phyloP scores from a whole-genome alignment of 2,888 invertebrate species.

The Ophion ellenae region DNA sequence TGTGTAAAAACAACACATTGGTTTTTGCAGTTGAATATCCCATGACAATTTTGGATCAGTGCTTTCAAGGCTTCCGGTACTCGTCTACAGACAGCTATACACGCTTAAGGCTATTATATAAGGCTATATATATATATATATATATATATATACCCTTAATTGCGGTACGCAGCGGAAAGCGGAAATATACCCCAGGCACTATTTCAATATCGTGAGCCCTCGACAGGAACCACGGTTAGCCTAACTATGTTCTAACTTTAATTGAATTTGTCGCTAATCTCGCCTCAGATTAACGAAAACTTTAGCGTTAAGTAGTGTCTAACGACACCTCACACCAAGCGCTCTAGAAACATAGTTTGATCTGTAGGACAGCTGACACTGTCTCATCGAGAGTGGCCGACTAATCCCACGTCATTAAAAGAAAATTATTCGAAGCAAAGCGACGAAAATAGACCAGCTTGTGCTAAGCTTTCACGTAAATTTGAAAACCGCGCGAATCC shows the following conservation, averaged over 20 bases:
- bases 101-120: not conserved
- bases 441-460: not conserved
- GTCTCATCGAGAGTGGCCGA: conserved; percentile 8
- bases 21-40: too few species aligned
- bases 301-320: conserved; percentile 41
- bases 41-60: too few species aligned
- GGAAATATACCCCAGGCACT: conserved; percentile 47
- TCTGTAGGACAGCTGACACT: conserved; percentile 13
- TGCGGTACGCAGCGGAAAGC: not conserved
- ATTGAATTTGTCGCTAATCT: conserved; percentile 69
- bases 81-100: not conserved
- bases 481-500: not conserved
- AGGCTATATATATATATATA: not conserved
- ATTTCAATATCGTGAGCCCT: conserved; percentile 57
- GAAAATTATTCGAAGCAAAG: not conserved
- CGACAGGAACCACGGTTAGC: conserved; percentile 53
- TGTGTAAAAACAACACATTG: too few species aligned
- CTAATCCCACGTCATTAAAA: conserved; percentile 2
- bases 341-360: not conserved
- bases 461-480: not conserved
- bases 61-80: too few species aligned
- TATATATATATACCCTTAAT: not conserved
- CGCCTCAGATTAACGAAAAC: conserved; percentile 58
- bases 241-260: conserved; percentile 61
- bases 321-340: conserved; percentile 57